Evolutionary conservation across 2,797 vertebrate species (phyloP).

Genomic region (Sebastolobus altivelis): DNA sequence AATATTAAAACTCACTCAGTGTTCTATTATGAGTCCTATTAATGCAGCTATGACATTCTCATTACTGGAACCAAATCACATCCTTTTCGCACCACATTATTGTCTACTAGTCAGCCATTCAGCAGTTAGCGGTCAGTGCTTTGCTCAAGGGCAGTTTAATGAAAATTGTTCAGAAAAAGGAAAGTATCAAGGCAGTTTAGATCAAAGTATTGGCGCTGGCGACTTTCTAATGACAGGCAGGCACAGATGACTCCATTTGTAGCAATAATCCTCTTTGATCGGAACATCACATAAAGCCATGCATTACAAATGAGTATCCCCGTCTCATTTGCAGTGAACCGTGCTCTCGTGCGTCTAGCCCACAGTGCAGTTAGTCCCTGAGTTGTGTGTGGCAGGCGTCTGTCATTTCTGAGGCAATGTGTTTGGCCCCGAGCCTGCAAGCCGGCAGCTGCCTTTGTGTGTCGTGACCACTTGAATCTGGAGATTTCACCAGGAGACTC

Average conservation of each 20-base stretch:
- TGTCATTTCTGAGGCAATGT: constrained; percentile 67
- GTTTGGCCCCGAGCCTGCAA: constrained; percentile 66
- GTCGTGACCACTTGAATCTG: constrained; percentile 75
- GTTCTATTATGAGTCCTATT: neutral
- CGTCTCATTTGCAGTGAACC: constrained; percentile 41
- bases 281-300: constrained; percentile 23
- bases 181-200: neutral
- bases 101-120: constrained; percentile 5
- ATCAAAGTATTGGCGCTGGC: constrained; percentile 30
- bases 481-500: constrained; percentile 68
- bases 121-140: constrained; percentile 16
- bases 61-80: too few relatives aligned
- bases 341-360: constrained; percentile 38
- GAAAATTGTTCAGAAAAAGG: constrained; percentile 5
- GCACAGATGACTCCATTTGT: constrained; percentile 24
- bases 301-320: constrained; percentile 27
- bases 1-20: neutral
- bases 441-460: constrained; percentile 71
- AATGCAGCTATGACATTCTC: neutral
- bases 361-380: constrained; percentile 43
- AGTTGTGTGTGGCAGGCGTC: constrained; percentile 60
- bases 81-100: constrained; percentile 6
- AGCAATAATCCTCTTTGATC: constrained; percentile 12
- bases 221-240: constrained; percentile 23
- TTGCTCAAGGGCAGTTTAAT: constrained; percentile 28